A percentile compares a stretch with the other conserved stretches of the same genome.
Evolutionary conservation across 1,140 invertebrate species (phyloP).

Genomic region (Wiebesia pumilae): DNA sequence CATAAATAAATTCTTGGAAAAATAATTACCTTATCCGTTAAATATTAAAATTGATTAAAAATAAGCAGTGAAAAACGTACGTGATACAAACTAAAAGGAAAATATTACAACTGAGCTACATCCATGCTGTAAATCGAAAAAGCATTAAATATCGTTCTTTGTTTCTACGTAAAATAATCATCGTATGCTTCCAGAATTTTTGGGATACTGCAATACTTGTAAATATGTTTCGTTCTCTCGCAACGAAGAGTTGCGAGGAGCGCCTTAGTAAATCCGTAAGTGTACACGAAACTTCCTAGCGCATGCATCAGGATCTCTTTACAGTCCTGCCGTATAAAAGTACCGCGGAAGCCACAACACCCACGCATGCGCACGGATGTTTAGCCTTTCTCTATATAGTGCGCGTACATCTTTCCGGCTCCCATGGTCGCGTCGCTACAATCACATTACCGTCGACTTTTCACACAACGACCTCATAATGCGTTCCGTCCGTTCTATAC

Average conservation of each 20-base stretch:
- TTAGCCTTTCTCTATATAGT: conserved; percentile 16
- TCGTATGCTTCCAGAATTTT: not conserved
- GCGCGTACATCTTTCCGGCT: not conserved
- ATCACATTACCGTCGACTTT: conserved; percentile 19
- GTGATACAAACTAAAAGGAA: no score
- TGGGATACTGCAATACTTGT: not conserved
- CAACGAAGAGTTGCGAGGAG: not conserved
- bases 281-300: conserved; percentile 16
- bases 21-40: no score
- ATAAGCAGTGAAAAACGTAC: no score
- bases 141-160: not conserved
- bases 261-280: not conserved
- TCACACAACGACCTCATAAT: conserved; percentile 4
- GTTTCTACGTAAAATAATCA: not conserved
- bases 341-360: not conserved
- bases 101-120: not conserved
- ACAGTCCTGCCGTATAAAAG: conserved; percentile 6
- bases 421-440: not conserved
- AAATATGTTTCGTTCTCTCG: conserved; percentile 6
- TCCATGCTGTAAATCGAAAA: not conserved
- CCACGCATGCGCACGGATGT: not conserved
- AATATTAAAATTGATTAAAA: no score
- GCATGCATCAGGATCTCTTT: conserved; percentile 7
- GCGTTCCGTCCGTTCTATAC: not conserved
- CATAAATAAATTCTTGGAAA: no score